phyloP scores from a whole-genome alignment of 2,797 vertebrate species.

The Enteromius afrohamiltoni region DNA sequence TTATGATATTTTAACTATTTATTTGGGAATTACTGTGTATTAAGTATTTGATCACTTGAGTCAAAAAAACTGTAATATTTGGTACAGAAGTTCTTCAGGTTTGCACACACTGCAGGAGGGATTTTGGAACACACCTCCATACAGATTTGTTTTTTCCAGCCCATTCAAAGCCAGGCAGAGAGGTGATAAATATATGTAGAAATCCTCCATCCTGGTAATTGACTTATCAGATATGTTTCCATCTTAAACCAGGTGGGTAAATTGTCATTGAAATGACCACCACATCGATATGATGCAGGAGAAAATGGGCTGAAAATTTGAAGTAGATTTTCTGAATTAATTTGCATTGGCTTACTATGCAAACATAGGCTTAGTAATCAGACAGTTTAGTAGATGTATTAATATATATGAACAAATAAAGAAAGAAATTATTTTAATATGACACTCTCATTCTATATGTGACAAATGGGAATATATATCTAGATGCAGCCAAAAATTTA shows the following conservation, averaged over 20 bases:
- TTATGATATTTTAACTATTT: no score
- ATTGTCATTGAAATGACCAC: not conserved
- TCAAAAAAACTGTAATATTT: no score
- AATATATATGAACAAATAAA: not conserved
- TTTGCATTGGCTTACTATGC: not conserved
- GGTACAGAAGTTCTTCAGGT: no score
- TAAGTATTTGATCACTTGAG: no score
- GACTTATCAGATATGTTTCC: not conserved
- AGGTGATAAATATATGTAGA: not conserved
- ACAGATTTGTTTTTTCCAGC: no score
- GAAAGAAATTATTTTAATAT: not conserved
- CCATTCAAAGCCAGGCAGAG: not conserved
- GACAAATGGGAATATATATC: not conserved
- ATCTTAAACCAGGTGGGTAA: slow-evolving; percentile 7
- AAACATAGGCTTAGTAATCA: not conserved
- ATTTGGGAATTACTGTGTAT: no score
- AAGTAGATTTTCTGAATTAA: slow-evolving; percentile 20
- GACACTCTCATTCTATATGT: not conserved
- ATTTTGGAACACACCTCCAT: no score
- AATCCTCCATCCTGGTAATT: slow-evolving; percentile 25
- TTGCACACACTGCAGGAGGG: no score
- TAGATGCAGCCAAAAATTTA: not conserved
- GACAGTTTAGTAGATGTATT: not conserved
- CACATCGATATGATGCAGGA: not conserved
- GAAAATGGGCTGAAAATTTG: not conserved